These are phyloP conservation scores for Chelon auratus DNA, from an alignment of 2,797 vertebrate genomes.

Conservation along the genomic window DNA sequence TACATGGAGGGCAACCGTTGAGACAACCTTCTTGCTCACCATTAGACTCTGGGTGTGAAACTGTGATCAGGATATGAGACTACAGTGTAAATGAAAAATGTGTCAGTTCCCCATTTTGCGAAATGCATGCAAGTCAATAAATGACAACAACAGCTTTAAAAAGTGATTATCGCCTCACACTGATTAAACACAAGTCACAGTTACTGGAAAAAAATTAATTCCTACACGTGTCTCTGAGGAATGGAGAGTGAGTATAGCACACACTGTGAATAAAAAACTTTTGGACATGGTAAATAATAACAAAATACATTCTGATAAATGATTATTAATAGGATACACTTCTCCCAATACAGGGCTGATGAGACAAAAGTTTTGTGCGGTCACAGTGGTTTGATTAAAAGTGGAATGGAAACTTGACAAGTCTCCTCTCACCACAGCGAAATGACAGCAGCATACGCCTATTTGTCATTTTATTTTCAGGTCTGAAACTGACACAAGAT, in stretches of 20 bases:
- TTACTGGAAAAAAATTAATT: too few species aligned
- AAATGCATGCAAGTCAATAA: neutral
- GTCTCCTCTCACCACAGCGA: conserved; percentile 11
- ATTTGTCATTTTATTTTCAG: conserved; percentile 31
- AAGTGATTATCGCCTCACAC: too few species aligned
- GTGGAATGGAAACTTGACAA: conserved; percentile 60
- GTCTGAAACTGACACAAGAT: conserved; percentile 1
- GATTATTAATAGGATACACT: neutral
- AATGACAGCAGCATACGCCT: neutral
- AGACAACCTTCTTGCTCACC: neutral
- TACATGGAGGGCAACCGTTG: neutral
- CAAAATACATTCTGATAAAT: too few species aligned
- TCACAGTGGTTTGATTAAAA: conserved; percentile 6
- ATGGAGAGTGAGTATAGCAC: too few species aligned
- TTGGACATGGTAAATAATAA: too few species aligned
- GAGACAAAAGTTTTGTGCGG: neutral
- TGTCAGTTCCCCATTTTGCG: neutral
- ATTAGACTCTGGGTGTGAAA: neutral
- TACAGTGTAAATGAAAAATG: neutral
- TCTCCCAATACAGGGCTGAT: neutral
- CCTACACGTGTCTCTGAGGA: too few species aligned
- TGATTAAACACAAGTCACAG: too few species aligned
- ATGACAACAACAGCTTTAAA: too few species aligned
- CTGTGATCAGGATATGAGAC: neutral
- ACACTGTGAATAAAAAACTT: too few species aligned